Evolutionary conservation across 2,113 vertebrate genomes (phyloP).

Genomic region (Malurus elegans): DNA sequence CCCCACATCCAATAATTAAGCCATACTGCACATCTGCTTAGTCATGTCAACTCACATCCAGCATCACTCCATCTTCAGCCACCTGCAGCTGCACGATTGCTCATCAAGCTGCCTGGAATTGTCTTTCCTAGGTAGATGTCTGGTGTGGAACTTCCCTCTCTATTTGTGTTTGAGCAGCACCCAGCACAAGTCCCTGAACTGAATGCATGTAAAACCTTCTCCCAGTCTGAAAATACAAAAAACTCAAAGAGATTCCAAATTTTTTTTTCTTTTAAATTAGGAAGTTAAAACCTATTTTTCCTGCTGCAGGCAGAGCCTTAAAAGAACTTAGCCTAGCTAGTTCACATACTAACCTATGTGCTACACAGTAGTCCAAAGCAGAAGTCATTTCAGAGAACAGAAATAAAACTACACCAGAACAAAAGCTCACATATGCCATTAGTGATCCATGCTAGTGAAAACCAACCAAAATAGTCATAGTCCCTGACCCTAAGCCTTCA

Average conservation of each 20-base stretch:
- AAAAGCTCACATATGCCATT: not conserved
- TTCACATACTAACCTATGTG: not conserved
- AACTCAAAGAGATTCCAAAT: not conserved
- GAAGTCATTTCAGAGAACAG: not conserved
- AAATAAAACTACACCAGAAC: not conserved
- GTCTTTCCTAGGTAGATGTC: not conserved
- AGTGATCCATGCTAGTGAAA: not conserved
- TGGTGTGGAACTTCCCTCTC: not conserved
- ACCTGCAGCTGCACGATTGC: not conserved
- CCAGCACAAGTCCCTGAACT: not conserved
- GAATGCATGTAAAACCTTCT: rapidly evolving
- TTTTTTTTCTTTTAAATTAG: not conserved
- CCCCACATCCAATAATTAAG: not conserved
- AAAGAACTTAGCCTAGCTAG: not conserved
- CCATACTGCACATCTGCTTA: not conserved
- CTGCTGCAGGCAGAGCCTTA: not conserved
- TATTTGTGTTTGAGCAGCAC: not conserved
- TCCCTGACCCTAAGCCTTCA: not conserved
- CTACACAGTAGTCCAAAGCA: not conserved
- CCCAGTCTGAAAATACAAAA: not conserved
- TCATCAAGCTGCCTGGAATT: not conserved
- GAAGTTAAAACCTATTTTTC: not conserved
- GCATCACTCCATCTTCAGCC: not conserved
- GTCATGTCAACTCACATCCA: not conserved
- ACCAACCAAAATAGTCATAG: not conserved